A percentile compares a stretch with the other conserved stretches of the same genome.
These are phyloP conservation scores for Drosophila subquinaria DNA, from an alignment of 2,888 invertebrate genomes.

Conservation along the genomic window DNA sequence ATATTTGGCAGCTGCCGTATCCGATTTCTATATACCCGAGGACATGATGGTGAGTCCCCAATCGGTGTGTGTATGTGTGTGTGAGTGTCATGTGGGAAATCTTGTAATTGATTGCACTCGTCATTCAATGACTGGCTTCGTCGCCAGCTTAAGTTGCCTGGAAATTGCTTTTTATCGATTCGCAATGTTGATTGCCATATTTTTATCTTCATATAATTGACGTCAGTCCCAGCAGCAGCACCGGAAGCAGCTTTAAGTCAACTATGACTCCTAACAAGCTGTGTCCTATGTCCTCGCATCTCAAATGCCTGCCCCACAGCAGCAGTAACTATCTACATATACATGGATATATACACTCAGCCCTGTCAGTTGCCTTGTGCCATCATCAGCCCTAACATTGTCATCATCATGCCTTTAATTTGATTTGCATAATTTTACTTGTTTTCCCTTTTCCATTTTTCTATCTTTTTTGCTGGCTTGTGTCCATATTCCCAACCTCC, in stretches of 20 bases:
- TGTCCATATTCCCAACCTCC: slow-evolving; percentile 23
- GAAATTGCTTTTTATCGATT: slow-evolving; percentile 79
- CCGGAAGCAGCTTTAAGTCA: slow-evolving; percentile 42
- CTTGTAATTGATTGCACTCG: slow-evolving; percentile 77
- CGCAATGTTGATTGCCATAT: slow-evolving; percentile 63
- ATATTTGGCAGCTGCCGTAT: slow-evolving; percentile 99
- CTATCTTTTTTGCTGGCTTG: slow-evolving; percentile 4
- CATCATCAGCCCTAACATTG: slow-evolving; percentile 75
- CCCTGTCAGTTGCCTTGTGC: slow-evolving; percentile 49
- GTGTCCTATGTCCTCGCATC: slow-evolving; percentile 13
- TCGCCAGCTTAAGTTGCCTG: slow-evolving; percentile 53
- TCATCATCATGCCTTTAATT: slow-evolving; percentile 79
- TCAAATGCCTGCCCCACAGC: slow-evolving; percentile 33
- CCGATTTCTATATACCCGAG: slow-evolving; percentile 98
- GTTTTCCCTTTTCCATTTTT: slow-evolving; percentile 30
- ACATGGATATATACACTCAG: no score
- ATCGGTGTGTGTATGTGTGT: slow-evolving; percentile 1
- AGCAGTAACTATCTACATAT: slow-evolving; percentile 10
- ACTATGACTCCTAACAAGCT: slow-evolving; percentile 37
- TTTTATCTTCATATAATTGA: slow-evolving; percentile 65
- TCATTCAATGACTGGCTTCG: slow-evolving; percentile 57
- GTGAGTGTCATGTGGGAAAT: slow-evolving; percentile 70
- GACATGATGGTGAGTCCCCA: slow-evolving; percentile 91
- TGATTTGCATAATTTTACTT: slow-evolving; percentile 83
- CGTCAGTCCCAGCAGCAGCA: slow-evolving; percentile 44